Evolutionary conservation across 2,888 invertebrate genomes (phyloP).

Genomic region (Dynastes maya): DNA sequence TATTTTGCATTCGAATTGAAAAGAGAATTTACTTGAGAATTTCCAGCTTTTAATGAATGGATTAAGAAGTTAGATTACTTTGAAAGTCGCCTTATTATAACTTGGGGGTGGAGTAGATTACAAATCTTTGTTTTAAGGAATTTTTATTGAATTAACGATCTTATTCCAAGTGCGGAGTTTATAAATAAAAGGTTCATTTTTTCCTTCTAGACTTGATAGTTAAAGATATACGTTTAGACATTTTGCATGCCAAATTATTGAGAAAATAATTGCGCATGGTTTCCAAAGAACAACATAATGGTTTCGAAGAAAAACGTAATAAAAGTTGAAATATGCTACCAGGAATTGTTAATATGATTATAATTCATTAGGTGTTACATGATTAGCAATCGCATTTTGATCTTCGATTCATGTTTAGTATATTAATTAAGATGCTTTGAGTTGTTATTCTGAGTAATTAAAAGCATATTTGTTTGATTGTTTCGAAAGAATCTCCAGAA

Average conservation of each 20-base stretch:
- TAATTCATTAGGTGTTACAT: neutral
- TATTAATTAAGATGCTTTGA: neutral
- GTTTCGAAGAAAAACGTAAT: neutral
- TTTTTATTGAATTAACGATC: neutral
- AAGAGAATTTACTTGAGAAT: neutral
- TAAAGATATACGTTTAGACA: too few species aligned
- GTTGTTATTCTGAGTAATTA: too few species aligned
- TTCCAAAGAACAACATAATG: too few species aligned
- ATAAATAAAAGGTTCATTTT: too few species aligned
- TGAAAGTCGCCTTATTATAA: neutral
- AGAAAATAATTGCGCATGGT: too few species aligned
- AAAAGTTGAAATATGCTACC: neutral
- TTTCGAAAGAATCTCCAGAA: too few species aligned
- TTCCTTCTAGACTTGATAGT: too few species aligned
- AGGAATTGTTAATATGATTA: slow-evolving; percentile 1
- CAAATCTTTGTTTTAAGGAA: neutral
- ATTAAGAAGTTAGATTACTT: neutral
- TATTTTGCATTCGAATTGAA: slow-evolving; percentile 10
- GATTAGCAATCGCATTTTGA: neutral
- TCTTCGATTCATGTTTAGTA: neutral
- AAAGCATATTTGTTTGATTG: too few species aligned
- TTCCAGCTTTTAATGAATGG: neutral
- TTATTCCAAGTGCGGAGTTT: neutral
- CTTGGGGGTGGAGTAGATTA: neutral
- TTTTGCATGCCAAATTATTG: too few species aligned